Evolutionary conservation across 1,140 invertebrate species (phyloP).

Genomic region (Odontomachus brunneus): DNA sequence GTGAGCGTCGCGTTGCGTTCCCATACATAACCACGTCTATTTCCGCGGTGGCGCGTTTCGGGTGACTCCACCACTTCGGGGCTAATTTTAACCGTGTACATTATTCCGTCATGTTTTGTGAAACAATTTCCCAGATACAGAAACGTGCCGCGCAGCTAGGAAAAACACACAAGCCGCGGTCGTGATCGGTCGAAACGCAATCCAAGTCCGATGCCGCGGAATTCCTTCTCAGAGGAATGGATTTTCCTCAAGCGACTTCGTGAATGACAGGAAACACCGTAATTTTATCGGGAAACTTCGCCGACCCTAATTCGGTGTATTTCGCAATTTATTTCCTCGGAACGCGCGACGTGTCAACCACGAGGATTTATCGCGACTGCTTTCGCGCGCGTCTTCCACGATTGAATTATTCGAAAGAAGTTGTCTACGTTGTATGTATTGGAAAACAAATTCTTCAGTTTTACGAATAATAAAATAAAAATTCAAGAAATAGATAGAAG

Average conservation of each 20-base stretch:
- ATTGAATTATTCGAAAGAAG: too few relatives aligned
- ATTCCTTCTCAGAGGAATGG: neutral
- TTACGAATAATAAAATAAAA: too few relatives aligned
- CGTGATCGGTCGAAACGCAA: constrained; percentile 7
- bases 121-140: constrained; percentile 54
- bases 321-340: neutral
- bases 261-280: neutral
- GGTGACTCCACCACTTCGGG: constrained; percentile 8
- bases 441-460: too few relatives aligned
- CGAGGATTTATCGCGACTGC: neutral
- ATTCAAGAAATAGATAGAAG: too few relatives aligned
- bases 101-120: constrained; percentile 29
- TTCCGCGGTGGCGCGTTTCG: neutral
- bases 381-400: too few relatives aligned
- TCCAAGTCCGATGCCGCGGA: neutral
- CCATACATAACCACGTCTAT: constrained; percentile 49
- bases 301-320: neutral
- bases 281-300: neutral
- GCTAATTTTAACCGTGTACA: constrained; percentile 50
- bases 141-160: neutral
- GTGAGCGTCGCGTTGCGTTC: neutral
- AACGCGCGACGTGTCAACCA: too few relatives aligned
- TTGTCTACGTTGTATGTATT: too few relatives aligned
- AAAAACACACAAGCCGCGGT: constrained; percentile 48
- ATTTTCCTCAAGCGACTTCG: neutral